phyloP scores from a whole-genome alignment of 2,797 vertebrate genomes.

The Pseudomugil gertrudae region DNA sequence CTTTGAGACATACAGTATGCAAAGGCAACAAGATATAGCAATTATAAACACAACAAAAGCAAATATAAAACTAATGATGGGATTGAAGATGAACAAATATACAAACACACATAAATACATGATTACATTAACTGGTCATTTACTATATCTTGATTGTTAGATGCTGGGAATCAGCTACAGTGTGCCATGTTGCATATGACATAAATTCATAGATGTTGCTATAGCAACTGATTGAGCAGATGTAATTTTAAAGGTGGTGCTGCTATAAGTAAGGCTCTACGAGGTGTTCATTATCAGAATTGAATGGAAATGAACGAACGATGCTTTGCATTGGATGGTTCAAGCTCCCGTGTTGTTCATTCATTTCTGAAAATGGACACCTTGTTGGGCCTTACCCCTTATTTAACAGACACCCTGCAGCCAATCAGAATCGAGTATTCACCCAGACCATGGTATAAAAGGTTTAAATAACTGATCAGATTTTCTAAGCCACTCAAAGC shows the following conservation, averaged over 20 bases:
- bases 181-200: neutral
- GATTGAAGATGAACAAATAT: neutral
- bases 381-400: too few species aligned
- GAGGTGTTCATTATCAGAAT: too few species aligned
- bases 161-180: neutral
- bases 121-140: constrained; percentile 4
- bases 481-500: neutral
- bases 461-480: too few species aligned
- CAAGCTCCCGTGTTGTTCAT: too few species aligned
- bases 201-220: neutral
- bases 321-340: too few species aligned
- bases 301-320: too few species aligned
- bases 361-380: too few species aligned
- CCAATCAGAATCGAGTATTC: too few species aligned
- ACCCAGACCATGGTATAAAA: too few species aligned
- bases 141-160: neutral
- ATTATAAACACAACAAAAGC: constrained; percentile 14
- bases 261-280: neutral
- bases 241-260: neutral
- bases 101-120: neutral
- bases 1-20: neutral
- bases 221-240: neutral
- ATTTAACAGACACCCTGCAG: too few species aligned
- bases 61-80: neutral
- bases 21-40: neutral